Conservation (phyloP, 1,140 invertebrate species). For the Megathymus violae region DNA sequence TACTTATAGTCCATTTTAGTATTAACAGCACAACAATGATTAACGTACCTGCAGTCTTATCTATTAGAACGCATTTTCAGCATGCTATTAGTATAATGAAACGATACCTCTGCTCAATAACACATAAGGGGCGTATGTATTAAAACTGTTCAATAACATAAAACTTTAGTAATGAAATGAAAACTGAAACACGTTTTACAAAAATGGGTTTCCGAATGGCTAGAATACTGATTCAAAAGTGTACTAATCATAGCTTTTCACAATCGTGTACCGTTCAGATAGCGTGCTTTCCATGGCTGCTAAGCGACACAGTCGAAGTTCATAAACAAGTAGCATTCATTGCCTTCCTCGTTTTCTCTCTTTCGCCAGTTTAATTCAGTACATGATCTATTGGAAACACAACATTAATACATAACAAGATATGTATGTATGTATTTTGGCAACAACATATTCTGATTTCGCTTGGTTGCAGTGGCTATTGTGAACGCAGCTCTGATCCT, state of each 20-base stretch:
- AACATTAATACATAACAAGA: background rate
- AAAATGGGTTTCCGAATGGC: background rate
- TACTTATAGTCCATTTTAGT: too few relatives aligned
- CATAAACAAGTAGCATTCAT: conserved; percentile 28
- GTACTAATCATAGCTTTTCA: conserved; percentile 21
- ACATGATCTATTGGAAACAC: conserved; percentile 3
- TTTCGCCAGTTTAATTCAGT: conserved; percentile 25
- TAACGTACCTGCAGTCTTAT: too few relatives aligned
- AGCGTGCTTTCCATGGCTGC: conserved; percentile 11
- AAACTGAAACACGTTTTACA: background rate
- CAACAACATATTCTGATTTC: background rate
- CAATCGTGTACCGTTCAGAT: conserved; percentile 6
- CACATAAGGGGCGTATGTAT: too few relatives aligned
- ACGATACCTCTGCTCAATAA: too few relatives aligned
- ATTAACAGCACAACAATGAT: too few relatives aligned
- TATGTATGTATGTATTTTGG: background rate
- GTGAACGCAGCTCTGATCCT: too few relatives aligned
- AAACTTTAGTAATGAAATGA: too few relatives aligned
- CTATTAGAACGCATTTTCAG: too few relatives aligned
- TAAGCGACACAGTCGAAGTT: conserved; percentile 8
- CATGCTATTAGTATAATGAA: too few relatives aligned
- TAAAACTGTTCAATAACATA: too few relatives aligned
- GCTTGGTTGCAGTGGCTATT: too few relatives aligned
- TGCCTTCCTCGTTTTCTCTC: conserved; percentile 8
- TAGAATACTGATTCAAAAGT: conserved; percentile 9